Percentiles rank a stretch among this genome's conserved stretches.
Conservation (phyloP, 2,113 vertebrate species). For the Silurus meridionalis region DNA sequence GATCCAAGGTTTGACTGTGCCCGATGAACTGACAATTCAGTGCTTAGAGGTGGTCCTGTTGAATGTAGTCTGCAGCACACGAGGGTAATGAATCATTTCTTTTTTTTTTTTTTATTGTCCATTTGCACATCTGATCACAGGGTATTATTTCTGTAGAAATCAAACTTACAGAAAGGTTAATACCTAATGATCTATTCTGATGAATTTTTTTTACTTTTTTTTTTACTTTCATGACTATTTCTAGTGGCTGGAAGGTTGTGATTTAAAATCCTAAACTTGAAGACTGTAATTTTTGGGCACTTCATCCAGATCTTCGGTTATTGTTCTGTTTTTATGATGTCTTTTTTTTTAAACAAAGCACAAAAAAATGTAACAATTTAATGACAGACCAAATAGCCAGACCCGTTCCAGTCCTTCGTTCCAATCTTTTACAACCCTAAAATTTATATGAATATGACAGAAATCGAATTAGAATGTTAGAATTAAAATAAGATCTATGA, state of each 20-base stretch:
- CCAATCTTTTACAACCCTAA: not conserved
- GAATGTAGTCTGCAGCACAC: slow-evolving; percentile 73
- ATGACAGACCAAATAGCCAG: not conserved
- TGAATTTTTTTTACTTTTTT: not conserved
- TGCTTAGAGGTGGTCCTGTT: slow-evolving; percentile 84
- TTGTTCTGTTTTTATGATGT: not conserved
- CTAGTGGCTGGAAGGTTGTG: not conserved
- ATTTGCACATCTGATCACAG: not conserved
- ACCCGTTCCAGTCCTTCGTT: not conserved
- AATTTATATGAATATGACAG: not conserved
- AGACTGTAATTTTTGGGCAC: not conserved
- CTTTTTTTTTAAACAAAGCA: not conserved
- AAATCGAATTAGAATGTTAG: not conserved
- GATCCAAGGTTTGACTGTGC: slow-evolving; percentile 75
- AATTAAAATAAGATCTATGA: too few relatives aligned
- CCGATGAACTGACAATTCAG: slow-evolving; percentile 84
- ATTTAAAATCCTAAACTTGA: not conserved
- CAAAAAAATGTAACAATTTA: not conserved
- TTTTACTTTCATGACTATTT: not conserved
- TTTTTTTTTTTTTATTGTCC: not conserved
- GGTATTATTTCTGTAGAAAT: not conserved
- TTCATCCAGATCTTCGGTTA: not conserved
- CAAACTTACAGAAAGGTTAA: not conserved
- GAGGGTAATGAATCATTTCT: slow-evolving; percentile 62
- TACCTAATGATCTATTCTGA: too few relatives aligned